Conservation (phyloP, 2,797 vertebrate species). For the Danio choprae region DNA sequence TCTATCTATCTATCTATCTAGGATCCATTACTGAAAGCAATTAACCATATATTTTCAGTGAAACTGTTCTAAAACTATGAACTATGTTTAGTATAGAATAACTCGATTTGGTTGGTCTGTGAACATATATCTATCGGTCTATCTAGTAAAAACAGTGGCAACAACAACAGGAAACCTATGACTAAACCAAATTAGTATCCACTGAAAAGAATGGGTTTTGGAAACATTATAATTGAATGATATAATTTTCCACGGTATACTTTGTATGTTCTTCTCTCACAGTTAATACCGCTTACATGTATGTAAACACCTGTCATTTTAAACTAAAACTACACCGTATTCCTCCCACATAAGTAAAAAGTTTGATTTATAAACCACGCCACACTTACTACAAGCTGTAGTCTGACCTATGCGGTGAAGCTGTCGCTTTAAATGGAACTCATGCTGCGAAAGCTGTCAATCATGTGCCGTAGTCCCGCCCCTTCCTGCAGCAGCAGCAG, state of each 20-base stretch:
- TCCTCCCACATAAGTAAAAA: neutral
- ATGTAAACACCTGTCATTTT: neutral
- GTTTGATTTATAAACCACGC: neutral
- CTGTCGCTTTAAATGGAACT: constrained; percentile 76
- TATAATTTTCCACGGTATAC: neutral
- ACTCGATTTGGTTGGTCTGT: too few species aligned
- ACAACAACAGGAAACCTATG: too few species aligned
- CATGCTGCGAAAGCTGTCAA: constrained; percentile 62
- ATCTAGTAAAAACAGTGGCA: too few species aligned
- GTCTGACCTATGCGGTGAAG: neutral
- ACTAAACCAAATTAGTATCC: too few species aligned
- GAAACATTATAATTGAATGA: too few species aligned
- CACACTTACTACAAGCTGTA: neutral
- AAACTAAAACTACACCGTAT: neutral
- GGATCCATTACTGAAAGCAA: too few species aligned
- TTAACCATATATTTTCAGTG: too few species aligned
- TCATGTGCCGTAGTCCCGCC: constrained; percentile 75
- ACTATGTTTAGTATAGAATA: too few species aligned
- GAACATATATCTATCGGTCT: too few species aligned
- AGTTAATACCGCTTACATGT: neutral
- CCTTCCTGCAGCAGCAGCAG: constrained; percentile 75
- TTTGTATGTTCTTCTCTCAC: neutral
- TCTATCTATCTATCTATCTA: too few species aligned
- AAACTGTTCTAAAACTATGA: too few species aligned
- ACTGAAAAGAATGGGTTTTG: too few species aligned